A percentile compares a stretch with the other conserved stretches of the same genome.
Evolutionary conservation across 2,888 invertebrate genomes (phyloP).

Genomic region (Hirtodrosophila trivittata): DNA sequence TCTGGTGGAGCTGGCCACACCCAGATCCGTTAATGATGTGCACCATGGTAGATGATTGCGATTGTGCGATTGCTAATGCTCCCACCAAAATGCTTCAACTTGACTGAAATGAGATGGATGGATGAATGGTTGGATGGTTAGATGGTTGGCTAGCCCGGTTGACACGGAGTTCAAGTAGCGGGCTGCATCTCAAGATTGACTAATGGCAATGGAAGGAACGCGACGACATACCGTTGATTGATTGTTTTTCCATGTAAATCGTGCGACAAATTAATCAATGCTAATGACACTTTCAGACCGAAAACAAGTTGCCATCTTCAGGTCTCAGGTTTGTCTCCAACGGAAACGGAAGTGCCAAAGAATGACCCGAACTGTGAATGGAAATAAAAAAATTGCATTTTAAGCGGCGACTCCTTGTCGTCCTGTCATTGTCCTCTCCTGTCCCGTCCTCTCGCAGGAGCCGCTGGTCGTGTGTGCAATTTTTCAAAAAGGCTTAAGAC

Average conservation of each 20-base stretch:
- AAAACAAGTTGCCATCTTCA: conserved; percentile 60
- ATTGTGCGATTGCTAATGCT: conserved; percentile 57
- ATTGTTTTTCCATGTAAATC: conserved; percentile 81
- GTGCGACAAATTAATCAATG: conserved; percentile 84
- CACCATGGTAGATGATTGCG: conserved; percentile 71
- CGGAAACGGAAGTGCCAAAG: conserved; percentile 41
- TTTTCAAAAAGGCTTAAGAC: conserved; percentile 65
- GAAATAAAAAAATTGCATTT: conserved; percentile 73
- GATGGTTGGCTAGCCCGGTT: conserved; percentile 44
- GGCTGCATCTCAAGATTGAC: conserved; percentile 75
- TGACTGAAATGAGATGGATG: conserved; percentile 53
- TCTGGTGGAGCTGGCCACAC: conserved; percentile 46
- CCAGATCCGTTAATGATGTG: conserved; percentile 73
- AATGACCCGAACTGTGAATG: conserved; percentile 24
- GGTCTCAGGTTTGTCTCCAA: conserved; percentile 44
- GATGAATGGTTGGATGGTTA: conserved; percentile 22
- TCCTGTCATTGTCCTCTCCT: conserved; percentile 7
- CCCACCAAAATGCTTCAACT: conserved; percentile 32
- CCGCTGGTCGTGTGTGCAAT: conserved; percentile 56
- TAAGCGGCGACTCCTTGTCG: conserved; percentile 52
- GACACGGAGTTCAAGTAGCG: conserved; percentile 68
- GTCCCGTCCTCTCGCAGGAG: conserved; percentile 23
- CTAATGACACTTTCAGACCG: conserved; percentile 82
- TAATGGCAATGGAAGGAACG: conserved; percentile 60
- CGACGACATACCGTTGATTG: conserved; percentile 72